Evolutionary conservation across 2,888 invertebrate genomes (phyloP), one percentile per base, ranked within the genome.

Genomic region (Andrena fulva): DNA sequence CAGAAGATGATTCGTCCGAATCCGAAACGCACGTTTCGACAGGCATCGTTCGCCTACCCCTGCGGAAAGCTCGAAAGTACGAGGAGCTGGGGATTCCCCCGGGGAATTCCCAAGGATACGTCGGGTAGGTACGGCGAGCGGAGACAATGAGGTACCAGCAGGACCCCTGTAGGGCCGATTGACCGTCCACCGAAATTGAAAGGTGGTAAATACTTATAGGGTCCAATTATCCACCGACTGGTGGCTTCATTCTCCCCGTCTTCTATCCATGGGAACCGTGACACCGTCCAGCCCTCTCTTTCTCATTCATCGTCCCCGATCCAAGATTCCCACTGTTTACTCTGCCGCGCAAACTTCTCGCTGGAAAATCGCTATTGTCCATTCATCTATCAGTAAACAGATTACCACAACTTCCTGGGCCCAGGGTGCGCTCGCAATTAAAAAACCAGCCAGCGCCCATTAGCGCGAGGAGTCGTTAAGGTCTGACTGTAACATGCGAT

Each of bases 151-250:
- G 74, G 80, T 85, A 90, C 88, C 89, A 90, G 89, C 72, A 85
- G n/a, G 79, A 85, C 88, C 86, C 87, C 69, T 72, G 20, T 63
- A 56, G 85, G 31, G 70, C 50, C 50, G 66, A 88, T 73, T 73
- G 82, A 86, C 86, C 85, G 68, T 78, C 73, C 78, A 68, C 82
- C 60, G 79, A 85, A 88, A 90, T 88, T 85, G 85, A 82, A 85
- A 89, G 89, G 82, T 87, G 85, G 77, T 87, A 89, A 89, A 89
- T 90, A 89, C 86, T 89, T 90, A 87, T 88, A 87, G 88, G 88
- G 86, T 62, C 89, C 89, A 92, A 91, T 92, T 92, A 91, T 90
- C 78, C 85, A 81, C 70, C 85, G 79, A 88, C 90, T 91, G 90
- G 91, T 92, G 90, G 90, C 82, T 87, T 83, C 78, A 89, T 90